Evolutionary conservation across 2,113 vertebrate genomes (phyloP).

Genomic region (Coturnix japonica): DNA sequence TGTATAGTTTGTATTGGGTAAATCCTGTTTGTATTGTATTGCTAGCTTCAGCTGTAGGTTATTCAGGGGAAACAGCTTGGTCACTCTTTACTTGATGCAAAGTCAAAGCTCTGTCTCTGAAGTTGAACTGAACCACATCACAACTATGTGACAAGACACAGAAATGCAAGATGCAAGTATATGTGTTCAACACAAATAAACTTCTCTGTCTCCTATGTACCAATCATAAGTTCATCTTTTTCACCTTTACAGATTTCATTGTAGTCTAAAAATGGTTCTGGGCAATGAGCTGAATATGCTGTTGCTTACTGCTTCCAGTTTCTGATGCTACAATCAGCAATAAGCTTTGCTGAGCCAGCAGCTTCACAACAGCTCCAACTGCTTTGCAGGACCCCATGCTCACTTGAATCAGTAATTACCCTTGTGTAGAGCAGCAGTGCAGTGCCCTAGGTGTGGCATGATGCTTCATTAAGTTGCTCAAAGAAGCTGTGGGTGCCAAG

Average conservation of each 20-base stretch:
- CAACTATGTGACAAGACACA: neutral
- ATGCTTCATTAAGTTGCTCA: neutral
- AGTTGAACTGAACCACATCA: fast-evolving
- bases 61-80: neutral
- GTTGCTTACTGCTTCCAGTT: neutral
- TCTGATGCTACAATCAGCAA: neutral
- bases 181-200: conserved; percentile 35
- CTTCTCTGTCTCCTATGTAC: neutral
- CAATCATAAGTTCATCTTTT: neutral
- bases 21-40: neutral
- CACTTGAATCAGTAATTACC: no score
- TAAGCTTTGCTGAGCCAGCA: neutral
- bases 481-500: no score
- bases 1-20: neutral
- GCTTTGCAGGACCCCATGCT: neutral
- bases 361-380: neutral
- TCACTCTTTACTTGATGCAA: neutral
- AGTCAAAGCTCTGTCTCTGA: neutral
- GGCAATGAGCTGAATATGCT: neutral
- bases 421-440: neutral
- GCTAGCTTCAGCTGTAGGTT: neutral
- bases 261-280: neutral
- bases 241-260: neutral
- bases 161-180: neutral
- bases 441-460: neutral